Evolutionary conservation across 2,888 invertebrate genomes (phyloP).

Genomic region (Heliconius hortense): DNA sequence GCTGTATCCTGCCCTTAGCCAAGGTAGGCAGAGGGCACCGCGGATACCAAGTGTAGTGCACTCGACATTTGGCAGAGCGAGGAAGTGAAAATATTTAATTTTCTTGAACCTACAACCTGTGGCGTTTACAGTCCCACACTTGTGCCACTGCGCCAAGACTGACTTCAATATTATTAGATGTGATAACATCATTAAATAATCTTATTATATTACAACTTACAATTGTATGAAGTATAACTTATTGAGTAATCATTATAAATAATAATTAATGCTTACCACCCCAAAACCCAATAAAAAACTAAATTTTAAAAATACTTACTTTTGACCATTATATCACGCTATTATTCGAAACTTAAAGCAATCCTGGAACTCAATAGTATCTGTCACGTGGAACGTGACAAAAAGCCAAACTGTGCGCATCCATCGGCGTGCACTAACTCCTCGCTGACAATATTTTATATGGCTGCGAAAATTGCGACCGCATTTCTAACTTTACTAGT

Average conservation of each 20-base stretch:
- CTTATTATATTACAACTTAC: no score
- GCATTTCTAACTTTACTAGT: slow-evolving; percentile 72
- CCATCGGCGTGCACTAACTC: slow-evolving; percentile 55
- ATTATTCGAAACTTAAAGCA: slow-evolving; percentile 34
- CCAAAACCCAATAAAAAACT: not conserved
- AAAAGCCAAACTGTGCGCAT: slow-evolving; percentile 63
- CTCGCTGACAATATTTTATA: slow-evolving; percentile 73
- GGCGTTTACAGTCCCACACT: no score
- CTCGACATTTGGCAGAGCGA: no score
- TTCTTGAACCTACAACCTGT: no score
- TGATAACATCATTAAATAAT: no score
- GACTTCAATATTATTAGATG: no score
- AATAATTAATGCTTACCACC: not conserved
- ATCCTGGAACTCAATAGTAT: slow-evolving; percentile 48
- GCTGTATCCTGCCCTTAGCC: no score
- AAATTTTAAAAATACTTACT: not conserved
- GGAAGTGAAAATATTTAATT: no score
- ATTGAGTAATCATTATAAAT: not conserved
- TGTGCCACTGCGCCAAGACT: no score
- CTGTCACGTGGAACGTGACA: slow-evolving; percentile 57
- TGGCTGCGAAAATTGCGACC: slow-evolving; percentile 73
- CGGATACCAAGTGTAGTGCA: no score
- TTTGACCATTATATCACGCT: slow-evolving; percentile 3
- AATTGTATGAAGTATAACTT: not conserved
- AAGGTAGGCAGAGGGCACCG: no score